Evolutionary conservation across 1,140 invertebrate species (phyloP), one percentile per base, ranked within the genome.

Genomic region (Fopius arisanus): DNA sequence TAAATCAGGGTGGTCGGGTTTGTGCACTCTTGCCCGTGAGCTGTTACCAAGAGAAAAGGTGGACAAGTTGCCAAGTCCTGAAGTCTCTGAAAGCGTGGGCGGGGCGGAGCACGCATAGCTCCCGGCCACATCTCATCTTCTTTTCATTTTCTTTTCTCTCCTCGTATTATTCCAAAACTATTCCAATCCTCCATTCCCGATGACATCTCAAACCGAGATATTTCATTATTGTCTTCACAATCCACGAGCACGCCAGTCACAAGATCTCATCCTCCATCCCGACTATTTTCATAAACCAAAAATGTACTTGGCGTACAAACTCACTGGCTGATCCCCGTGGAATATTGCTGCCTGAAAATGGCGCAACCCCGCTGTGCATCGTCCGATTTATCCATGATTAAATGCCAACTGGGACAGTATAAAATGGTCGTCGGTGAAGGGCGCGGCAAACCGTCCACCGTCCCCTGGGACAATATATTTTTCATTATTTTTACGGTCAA

Each of bases 41-140:
- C 83, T 85, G 83, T 85, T 16, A 84, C 77, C 73, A 72, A 68
- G 77, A 78, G 81, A 82, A 82, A 86, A 86, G 85, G 84, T 86
- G 85, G 86, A 87, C 87, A 88, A 86, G 83, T 87, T 85, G 82
- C 33, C n/a, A n/a, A 86, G 82, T 86, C 81, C 77, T 82, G 79
- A 79, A n/a, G 82, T 84, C 82, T 87, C 79, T 86, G 84, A 86
- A 84, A 87, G 87, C 86, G 86, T 86, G 85, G 87, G 87, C 85
- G 85, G 86, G 81, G 85, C 86, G 80, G 85, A 86, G 83, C 85
- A 87, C 85, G 87, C 85, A 87, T 87, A 84, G 87, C 86, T 87
- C 86, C 87, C 85, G 86, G 86, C 86, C 83, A 84, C 84, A 84
- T 82, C 76, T 71, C 68, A 67, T 78, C 23, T 33, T 67, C 19